Evolutionary conservation across 1,140 invertebrate genomes (phyloP).

Genomic region (Euwallacea similis): DNA sequence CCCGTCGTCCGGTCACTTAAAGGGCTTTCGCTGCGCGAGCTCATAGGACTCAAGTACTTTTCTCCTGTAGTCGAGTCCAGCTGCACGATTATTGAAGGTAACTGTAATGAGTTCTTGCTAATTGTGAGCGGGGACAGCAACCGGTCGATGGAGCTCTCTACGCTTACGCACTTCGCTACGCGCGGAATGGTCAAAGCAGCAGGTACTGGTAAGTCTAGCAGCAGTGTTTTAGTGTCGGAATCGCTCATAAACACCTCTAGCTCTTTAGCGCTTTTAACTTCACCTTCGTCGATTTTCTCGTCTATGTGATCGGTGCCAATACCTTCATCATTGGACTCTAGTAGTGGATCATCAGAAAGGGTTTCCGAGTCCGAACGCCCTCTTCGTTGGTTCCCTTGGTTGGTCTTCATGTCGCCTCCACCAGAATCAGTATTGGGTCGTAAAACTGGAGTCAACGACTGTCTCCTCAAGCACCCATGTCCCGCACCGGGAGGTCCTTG

Average conservation of each 20-base stretch:
- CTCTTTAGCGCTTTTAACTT: conserved; percentile 66
- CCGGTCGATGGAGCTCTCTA: conserved; percentile 53
- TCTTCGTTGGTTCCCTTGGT: conserved; percentile 53
- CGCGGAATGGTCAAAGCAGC: conserved; percentile 45
- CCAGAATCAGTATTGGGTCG: conserved; percentile 58
- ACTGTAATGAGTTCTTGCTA: conserved; percentile 55
- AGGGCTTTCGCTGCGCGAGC: conserved; percentile 75
- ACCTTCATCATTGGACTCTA: conserved; percentile 73
- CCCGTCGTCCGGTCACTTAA: conserved; percentile 68
- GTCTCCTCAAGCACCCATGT: conserved; percentile 51
- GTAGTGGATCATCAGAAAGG: conserved; percentile 65
- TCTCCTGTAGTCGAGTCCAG: conserved; percentile 55
- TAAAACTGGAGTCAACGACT: conserved; percentile 56
- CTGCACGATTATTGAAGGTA: conserved; percentile 66
- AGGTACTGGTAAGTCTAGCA: conserved; percentile 52
- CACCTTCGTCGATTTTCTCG: conserved; percentile 67
- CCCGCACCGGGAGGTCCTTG: conserved; percentile 58
- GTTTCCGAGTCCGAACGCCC: conserved; percentile 69
- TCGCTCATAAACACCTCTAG: conserved; percentile 63
- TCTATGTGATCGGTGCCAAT: conserved; percentile 67
- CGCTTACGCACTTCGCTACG: conserved; percentile 39
- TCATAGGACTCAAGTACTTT: conserved; percentile 68
- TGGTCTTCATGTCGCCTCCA: conserved; percentile 46
- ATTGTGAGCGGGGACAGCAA: conserved; percentile 41
- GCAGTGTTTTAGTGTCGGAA: conserved; percentile 47